Conservation (phyloP, 2,113 vertebrate genomes). For the Corythornis vintsioides region DNA sequence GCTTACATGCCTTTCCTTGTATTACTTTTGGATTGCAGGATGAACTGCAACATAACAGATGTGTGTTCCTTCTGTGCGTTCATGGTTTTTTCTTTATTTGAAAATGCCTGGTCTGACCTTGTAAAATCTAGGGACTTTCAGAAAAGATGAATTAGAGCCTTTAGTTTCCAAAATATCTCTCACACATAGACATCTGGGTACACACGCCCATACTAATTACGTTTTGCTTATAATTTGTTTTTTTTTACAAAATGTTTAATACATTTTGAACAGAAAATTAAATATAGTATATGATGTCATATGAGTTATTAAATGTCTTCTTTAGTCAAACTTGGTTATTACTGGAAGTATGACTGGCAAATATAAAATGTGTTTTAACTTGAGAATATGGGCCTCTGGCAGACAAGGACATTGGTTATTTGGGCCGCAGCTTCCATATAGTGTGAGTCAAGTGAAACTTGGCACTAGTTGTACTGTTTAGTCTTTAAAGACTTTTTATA, state of each 20-base stretch:
- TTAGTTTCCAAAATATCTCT: slow-evolving; percentile 43
- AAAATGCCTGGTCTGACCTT: slow-evolving; percentile 30
- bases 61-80: neutral
- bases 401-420: neutral
- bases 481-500: slow-evolving; percentile 47
- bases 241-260: neutral
- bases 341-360: slow-evolving; percentile 7
- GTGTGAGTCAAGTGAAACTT: slow-evolving; percentile 51
- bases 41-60: neutral
- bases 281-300: neutral
- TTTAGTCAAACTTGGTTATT: neutral
- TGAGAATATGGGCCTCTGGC: slow-evolving; percentile 8
- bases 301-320: neutral
- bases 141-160: neutral
- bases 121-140: slow-evolving; percentile 2
- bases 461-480: slow-evolving; percentile 9
- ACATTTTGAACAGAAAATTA: slow-evolving; percentile 18
- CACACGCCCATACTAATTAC: neutral
- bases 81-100: neutral
- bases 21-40: slow-evolving; percentile 18
- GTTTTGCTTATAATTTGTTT: neutral
- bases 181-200: neutral
- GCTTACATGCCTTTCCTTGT: neutral
- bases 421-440: slow-evolving; percentile 34
- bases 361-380: slow-evolving; percentile 47